phyloP scores from a whole-genome alignment of 2,113 vertebrate species.

The Pedetes capensis region DNA sequence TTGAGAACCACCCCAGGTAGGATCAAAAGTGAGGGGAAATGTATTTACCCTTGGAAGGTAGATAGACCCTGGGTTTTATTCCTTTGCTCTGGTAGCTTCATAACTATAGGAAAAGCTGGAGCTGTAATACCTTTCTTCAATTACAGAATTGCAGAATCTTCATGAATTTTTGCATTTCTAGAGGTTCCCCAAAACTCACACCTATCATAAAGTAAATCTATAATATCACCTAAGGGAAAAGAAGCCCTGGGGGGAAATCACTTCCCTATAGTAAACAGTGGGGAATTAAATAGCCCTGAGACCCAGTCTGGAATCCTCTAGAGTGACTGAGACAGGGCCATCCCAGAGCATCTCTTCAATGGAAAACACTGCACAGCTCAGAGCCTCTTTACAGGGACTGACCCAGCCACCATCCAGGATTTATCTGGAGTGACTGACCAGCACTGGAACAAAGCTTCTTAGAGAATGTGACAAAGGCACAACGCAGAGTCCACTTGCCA shows the following conservation, averaged over 20 bases:
- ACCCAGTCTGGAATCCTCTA: conserved; percentile 50
- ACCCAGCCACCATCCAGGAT: not conserved
- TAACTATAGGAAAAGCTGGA: not conserved
- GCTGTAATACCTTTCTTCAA: not conserved
- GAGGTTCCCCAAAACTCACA: not conserved
- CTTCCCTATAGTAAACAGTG: conserved; percentile 41
- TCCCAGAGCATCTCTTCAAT: not conserved
- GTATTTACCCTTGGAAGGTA: not conserved
- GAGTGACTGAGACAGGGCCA: not conserved
- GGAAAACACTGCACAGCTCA: not conserved
- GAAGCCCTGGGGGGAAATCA: conserved; percentile 25
- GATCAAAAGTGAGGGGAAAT: not conserved
- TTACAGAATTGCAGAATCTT: not conserved
- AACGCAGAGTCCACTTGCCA: not conserved
- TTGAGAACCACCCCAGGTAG: not conserved
- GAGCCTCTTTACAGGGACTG: not conserved
- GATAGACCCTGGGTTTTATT: not conserved
- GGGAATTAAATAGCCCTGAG: conserved; percentile 53
- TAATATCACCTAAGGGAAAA: not conserved
- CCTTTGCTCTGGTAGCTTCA: not conserved
- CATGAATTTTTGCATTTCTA: not conserved
- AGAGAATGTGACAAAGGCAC: not conserved
- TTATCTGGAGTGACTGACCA: not conserved
- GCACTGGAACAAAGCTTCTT: not conserved
- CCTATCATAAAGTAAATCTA: not conserved